Conservation (phyloP, 1,140 invertebrate species). For the Drosophila erecta region DNA sequence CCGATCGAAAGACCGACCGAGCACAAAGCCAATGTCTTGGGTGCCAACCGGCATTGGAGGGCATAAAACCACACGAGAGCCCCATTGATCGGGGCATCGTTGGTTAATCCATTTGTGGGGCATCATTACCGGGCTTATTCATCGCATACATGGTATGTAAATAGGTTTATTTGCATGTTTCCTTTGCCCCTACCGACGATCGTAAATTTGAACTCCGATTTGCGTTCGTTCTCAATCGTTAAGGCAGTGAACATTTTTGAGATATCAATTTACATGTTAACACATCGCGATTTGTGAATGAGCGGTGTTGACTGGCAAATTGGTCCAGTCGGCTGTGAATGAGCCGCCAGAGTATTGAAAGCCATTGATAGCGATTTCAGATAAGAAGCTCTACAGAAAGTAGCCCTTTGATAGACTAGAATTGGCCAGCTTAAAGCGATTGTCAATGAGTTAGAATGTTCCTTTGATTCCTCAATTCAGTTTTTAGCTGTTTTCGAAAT, state of each 20-base stretch:
- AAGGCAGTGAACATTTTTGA: constrained; percentile 33
- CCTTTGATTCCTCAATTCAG: too few species aligned
- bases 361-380: constrained; percentile 15
- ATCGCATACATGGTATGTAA: constrained; percentile 40
- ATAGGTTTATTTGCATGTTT: constrained; percentile 43
- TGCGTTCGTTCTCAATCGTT: constrained; percentile 26
- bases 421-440: not conserved
- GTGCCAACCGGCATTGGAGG: constrained; percentile 27
- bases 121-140: constrained; percentile 58
- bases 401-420: not conserved
- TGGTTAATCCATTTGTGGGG: constrained; percentile 40
- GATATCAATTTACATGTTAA: constrained; percentile 79
- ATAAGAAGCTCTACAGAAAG: not conserved
- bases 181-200: constrained; percentile 31
- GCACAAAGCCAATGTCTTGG: constrained; percentile 51
- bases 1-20: constrained; percentile 6
- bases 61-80: constrained; percentile 57
- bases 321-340: constrained; percentile 45
- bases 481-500: too few species aligned
- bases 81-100: constrained; percentile 57
- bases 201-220: constrained; percentile 22
- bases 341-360: constrained; percentile 20
- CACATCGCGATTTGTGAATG: constrained; percentile 51
- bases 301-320: constrained; percentile 61
- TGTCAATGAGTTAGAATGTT: too few species aligned